Evolutionary conservation across 2,797 vertebrate species (phyloP), one percentile per base, ranked within the genome.

Genomic region (Gobio occitaniae): DNA sequence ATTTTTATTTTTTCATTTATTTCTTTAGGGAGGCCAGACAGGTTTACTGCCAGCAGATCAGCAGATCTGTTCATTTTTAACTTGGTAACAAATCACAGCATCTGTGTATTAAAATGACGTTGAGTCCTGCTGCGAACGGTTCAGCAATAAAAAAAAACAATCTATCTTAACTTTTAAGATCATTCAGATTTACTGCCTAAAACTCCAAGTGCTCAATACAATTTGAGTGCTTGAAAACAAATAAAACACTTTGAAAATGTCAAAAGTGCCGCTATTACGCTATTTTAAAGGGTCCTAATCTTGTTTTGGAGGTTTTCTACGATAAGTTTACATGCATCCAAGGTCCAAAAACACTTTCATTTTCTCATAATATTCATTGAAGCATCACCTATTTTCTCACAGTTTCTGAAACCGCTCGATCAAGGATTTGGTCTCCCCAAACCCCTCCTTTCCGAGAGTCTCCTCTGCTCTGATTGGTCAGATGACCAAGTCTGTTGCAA

Each of bases 71-170:
- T 77, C 9, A 41, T 61, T 77, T 82, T 80, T 52, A 65, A 77
- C 54, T 80, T 74, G n/a, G 71, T 15, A 68, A 79, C 38, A 78
- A 83, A 85, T 77, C 80, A 83, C 69, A 75, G 59, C 75, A 25
- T 54, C 41, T 52, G 38, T 61, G 29, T 59, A 69, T 82, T 74
- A 83, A 88, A 79, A 63, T 80, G 50, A 74, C 0, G 17, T 77
- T 69, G 17, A 65, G 21, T 52, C 8, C 15, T 41, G 7, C 63
- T 69, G 78, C 6, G 1, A 80, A 80, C 44, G 21, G 9, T 48
- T 65, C 9, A 32, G 47, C 77, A 48, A 79, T 48, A 44, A 65
- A 47, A 52, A 52, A 50, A 78, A 56, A 56, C 0, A 0, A 78
- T 78, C n/a, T 17, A 17, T 29, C 41, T 63, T 17, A 61, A 61